These are phyloP conservation scores for Microplitis mediator DNA, from an alignment of 1,140 invertebrate species.

Conservation along the genomic window DNA sequence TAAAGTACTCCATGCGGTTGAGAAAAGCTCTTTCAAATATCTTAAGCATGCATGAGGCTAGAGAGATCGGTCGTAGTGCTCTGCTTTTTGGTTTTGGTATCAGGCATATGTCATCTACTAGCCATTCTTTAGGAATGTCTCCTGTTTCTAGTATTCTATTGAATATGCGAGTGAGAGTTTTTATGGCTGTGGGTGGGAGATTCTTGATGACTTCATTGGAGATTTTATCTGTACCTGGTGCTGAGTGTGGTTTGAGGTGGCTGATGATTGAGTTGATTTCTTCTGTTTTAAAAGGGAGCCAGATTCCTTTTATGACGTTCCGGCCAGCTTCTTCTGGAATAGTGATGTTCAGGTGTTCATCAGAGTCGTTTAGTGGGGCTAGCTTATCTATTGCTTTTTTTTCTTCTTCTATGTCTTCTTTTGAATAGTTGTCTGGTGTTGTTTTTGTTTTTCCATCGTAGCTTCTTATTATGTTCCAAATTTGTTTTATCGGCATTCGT, in stretches of 20 bases:
- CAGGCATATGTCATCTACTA: slow-evolving; percentile 9
- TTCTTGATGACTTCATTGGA: not conserved
- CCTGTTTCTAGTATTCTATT: not conserved
- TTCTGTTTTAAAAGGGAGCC: not conserved
- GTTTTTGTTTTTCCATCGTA: no score
- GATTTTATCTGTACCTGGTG: not conserved
- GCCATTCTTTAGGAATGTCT: not conserved
- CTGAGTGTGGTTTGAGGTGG: not conserved
- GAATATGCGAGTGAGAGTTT: not conserved
- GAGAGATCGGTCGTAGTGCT: slow-evolving; percentile 27
- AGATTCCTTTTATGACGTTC: not conserved
- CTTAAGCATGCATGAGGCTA: slow-evolving; percentile 25
- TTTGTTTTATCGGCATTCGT: no score
- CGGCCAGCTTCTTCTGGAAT: not conserved
- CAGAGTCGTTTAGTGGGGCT: no score
- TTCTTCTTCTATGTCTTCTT: no score
- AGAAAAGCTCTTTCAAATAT: slow-evolving; percentile 30
- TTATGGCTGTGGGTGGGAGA: not conserved
- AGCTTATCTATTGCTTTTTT: no score
- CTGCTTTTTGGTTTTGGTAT: slow-evolving; percentile 17
- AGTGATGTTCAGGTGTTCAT: no score
- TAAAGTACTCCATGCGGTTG: slow-evolving; percentile 25
- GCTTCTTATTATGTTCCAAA: no score
- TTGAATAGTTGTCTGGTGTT: no score
- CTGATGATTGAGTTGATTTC: no score